Evolutionary conservation across 2,113 vertebrate genomes (phyloP), one percentile per base, ranked within the genome.

Genomic region (Siniperca chuatsi): DNA sequence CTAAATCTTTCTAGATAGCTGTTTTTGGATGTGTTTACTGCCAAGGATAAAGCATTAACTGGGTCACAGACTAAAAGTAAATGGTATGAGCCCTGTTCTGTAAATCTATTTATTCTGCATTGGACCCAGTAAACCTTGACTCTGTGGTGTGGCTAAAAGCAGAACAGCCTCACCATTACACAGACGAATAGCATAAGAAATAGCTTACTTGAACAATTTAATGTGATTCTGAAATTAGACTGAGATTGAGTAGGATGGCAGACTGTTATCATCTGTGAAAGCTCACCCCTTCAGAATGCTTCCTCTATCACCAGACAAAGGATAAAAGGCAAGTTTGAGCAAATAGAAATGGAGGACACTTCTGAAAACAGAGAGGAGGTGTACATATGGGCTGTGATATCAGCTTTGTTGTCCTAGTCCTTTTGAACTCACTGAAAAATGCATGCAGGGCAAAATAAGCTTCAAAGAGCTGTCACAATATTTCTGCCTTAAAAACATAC

Each of bases 401-500:
- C 57, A 48, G 86, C 90, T 91, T 90, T 86, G 89, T 89, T 90
- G 89, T 90, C 81, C 83, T 75, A 70, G 50, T 83, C 68, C 78
- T 85, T 93, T 93, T 94, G 89, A 91, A 89, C 87, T 76, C 23
- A 10, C 58, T 88, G 68, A 78, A 92, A 92, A 91, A 92, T 77
- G 75, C 87, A 87, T 84, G 74, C 57, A 18, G 75, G 60, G 75
- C 25, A 58, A 84, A 61, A 76, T 68, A 79, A 75, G 72, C 90
- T 90, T 92, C 87, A 89, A 90, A 90, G 89, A 80, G 68, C 75
- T 71, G 86, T 85, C 89, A 85, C 76, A 66, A 71, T 79, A 35
- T 64, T 23, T 48, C 48, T 15, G 52, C 62, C 62, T 62, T n/a
- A 42, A 50, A 73, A 60, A 74, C 20, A 50, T 44, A 81, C 79